Percentiles rank a stretch among this genome's conserved stretches.
Evolutionary conservation across 2,113 vertebrate species (phyloP).

Genomic region (Cyprinodon variegatus): DNA sequence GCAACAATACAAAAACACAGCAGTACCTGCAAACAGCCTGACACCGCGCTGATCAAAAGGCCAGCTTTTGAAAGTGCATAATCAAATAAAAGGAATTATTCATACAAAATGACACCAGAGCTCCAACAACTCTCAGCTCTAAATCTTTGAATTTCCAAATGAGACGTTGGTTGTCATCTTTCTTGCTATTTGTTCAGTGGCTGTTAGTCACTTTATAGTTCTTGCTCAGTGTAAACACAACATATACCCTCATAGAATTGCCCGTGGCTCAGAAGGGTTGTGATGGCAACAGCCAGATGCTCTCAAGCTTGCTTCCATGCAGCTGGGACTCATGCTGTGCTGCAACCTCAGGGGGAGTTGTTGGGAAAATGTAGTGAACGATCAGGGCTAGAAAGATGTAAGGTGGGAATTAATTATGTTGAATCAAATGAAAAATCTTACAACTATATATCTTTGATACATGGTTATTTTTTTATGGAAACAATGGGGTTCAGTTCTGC

Average conservation of each 20-base stretch:
- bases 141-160: conserved; percentile 61
- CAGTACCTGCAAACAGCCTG: conserved; percentile 54
- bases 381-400: conserved; percentile 4
- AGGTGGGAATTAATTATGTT: conserved; percentile 42
- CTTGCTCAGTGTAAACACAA: conserved; percentile 51
- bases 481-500: background rate
- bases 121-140: conserved; percentile 39
- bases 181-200: conserved; percentile 5
- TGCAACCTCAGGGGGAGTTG: conserved; percentile 45
- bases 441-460: background rate
- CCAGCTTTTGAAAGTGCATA: conserved; percentile 65
- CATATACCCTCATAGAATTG: conserved; percentile 38
- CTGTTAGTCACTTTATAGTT: conserved; percentile 52
- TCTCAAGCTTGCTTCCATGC: conserved; percentile 59
- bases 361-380: conserved; percentile 45
- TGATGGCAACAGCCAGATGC: conserved; percentile 58
- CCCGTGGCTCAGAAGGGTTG: conserved; percentile 58
- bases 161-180: conserved; percentile 62
- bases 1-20: conserved; percentile 33
- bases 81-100: conserved; percentile 78
- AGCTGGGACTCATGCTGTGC: conserved; percentile 61
- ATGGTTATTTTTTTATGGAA: background rate
- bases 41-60: conserved; percentile 68
- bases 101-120: conserved; percentile 64
- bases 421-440: conserved; percentile 20